Evolutionary conservation across 2,888 invertebrate genomes (phyloP).

Genomic region (Drosophila helvetica): DNA sequence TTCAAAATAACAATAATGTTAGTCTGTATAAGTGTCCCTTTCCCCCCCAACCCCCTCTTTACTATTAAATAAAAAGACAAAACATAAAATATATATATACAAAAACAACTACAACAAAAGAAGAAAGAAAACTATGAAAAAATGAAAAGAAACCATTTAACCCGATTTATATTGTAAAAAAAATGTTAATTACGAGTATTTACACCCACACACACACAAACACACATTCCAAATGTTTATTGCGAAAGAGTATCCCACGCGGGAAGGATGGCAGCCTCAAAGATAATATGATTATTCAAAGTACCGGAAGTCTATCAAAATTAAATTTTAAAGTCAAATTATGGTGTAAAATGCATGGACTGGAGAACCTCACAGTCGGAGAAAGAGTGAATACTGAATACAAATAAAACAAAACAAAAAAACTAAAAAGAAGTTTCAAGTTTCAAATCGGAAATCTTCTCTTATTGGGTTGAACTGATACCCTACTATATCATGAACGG

Average conservation of each 20-base stretch:
- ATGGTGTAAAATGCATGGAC: conserved; percentile 37
- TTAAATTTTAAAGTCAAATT: conserved; percentile 70
- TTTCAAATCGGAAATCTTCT: conserved; percentile 2
- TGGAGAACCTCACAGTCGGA: conserved; percentile 41
- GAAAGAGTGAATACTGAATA: conserved; percentile 37
- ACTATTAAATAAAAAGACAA: conserved; percentile 60
- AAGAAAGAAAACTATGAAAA: conserved; percentile 4
- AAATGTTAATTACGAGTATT: conserved; percentile 45
- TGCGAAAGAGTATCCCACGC: conserved; percentile 37
- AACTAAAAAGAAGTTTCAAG: conserved; percentile 12
- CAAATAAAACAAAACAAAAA: conserved; percentile 21
- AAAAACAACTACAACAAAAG: conserved; percentile 1
- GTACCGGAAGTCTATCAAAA: conserved; percentile 63
- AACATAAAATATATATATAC: conserved; percentile 37
- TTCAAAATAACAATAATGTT: conserved; percentile 66
- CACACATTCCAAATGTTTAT: conserved; percentile 77
- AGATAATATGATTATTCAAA: conserved; percentile 42
- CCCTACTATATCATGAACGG: neutral
- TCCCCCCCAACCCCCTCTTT: conserved; percentile 44
- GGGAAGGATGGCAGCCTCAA: conserved; percentile 39
- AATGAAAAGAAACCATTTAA: conserved; percentile 16
- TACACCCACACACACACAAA: conserved; percentile 42
- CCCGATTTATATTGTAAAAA: conserved; percentile 47
- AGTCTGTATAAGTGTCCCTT: conserved; percentile 65
- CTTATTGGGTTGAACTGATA: neutral